These are phyloP conservation scores for Melinopterus prodromus DNA, from an alignment of 2,888 invertebrate genomes.

Conservation along the genomic window DNA sequence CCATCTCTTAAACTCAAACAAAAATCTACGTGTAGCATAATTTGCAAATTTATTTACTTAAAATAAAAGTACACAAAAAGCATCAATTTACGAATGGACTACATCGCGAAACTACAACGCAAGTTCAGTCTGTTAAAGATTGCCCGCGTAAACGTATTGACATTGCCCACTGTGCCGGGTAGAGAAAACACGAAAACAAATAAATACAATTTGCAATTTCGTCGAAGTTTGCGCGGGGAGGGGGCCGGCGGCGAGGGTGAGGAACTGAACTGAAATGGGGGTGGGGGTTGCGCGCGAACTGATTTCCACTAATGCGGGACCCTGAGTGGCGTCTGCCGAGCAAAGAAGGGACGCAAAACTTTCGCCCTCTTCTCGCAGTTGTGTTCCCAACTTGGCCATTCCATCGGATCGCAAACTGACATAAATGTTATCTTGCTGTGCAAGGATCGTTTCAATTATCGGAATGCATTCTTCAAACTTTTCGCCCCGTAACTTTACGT, in stretches of 20 bases:
- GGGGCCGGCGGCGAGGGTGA: background rate
- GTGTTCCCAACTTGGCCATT: background rate
- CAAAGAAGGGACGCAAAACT: background rate
- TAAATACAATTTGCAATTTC: conserved; percentile 37
- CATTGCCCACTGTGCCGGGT: background rate
- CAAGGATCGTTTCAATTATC: conserved; percentile 54
- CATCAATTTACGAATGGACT: background rate
- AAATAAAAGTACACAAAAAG: background rate
- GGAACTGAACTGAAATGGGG: background rate
- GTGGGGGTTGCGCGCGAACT: background rate
- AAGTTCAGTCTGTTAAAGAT: background rate
- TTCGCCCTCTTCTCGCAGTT: background rate
- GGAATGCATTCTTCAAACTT: conserved; percentile 51
- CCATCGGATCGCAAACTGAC: conserved; percentile 40
- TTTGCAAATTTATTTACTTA: background rate
- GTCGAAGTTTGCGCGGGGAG: conserved; percentile 14
- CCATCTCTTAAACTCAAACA: too few relatives aligned
- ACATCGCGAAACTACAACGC: background rate
- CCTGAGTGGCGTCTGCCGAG: background rate
- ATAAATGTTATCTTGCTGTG: conserved; percentile 43
- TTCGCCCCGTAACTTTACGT: conserved; percentile 21
- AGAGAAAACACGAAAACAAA: conserved; percentile 31
- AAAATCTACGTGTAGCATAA: background rate
- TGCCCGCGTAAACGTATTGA: background rate
- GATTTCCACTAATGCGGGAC: conserved; percentile 4